Base-by-base conservation (phyloP, 2,888 invertebrate genomes). In the Eupelmus urozonus region DNA sequence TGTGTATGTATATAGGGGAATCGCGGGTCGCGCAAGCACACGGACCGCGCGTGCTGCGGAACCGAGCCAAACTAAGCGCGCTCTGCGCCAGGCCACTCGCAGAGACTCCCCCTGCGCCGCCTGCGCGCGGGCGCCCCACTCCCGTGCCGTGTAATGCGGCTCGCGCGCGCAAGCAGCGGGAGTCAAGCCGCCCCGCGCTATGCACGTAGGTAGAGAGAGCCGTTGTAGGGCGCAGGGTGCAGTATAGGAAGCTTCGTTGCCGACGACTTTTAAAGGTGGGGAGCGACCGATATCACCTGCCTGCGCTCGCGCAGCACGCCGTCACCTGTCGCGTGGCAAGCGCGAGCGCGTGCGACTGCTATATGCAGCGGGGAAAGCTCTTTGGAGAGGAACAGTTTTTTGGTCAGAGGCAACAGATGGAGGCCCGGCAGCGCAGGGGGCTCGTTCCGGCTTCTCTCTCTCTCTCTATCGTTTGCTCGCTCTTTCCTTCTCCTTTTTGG, bases 1-100 rank as follows among this genome's bases (percentile, higher is more conserved):
- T 13, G 11, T 5, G 27, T 42, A 18, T 29, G 66, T 29, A 29
- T 29, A 20, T 16, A 16, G 25, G 73, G 62, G 65, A n/a, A n/a
- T n/a, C n/a, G n/a, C n/a, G n/a, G n/a, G n/a, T n/a, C n/a, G n/a
- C n/a, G n/a, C n/a, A n/a, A n/a, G n/a, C n/a, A n/a, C n/a, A 66
- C 79, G 76, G 63, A 81, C 80, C 80, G 81, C 79, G 79, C 79
- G 80, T 80, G 81, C 76, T 80, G 83, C 81, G 79, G 81, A 81
- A 78, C 80, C 78, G 78, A 83, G 80, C 80, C 71, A 71, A 78
- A 83, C 83, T 83, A 81, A 83, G 81, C 81, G 80, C 55, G 42
- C 60, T n/a, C 51, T n/a, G 70, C 70, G 78, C 70, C 76, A 66
- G 74, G 69, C 59, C 73, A 62, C 67, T 78, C 75, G 75, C 71